Evolutionary conservation across 2,113 vertebrate species (phyloP), one percentile per base, ranked within the genome.

Genomic region (Ia io): DNA sequence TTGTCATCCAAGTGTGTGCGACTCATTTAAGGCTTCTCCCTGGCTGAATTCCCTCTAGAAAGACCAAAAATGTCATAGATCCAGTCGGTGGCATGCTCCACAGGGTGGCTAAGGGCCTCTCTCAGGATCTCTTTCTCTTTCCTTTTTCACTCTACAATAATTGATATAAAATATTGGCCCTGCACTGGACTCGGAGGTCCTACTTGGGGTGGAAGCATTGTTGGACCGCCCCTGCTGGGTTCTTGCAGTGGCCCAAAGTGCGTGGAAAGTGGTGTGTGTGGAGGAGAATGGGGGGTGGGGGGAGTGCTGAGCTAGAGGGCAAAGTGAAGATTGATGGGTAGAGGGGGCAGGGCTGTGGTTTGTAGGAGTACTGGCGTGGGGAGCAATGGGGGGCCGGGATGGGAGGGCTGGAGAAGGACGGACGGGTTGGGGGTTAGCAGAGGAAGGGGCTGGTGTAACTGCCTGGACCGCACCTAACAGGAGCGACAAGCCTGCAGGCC

Each of bases 181-280:
- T 71, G 92, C 92, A 76, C 86, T 92, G 96, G 96, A 97, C 95
- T 95, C 47, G 67, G 73, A 44, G 35, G 61, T 1, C 88, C 91
- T 78, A 94, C 90, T 22, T 70, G 95, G 95, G 97, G 95, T 30
- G 65, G 23, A 18, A 47, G 87, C 90, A 90, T 93, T 92, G 95
- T 96, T 95, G 97, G 97, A 95, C 86, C 82, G 42, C 89, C 89
- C 88, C 94, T 94, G 88, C 89, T 88, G 88, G 94, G 96, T 96
- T 97, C 94, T 90, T 70, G 73, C 88, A 94, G 97, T 63, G 92
- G 90, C 95, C 97, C 96, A 93, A 92, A 97, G 97, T 94, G 97
- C 93, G 95, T 97, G 97, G 91, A 97, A 93, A 79, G 53, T 59
- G n/a, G 88, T 47, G 91, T 92, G 93, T 95, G 94, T 93, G 97